Percentiles rank a stretch among this genome's conserved stretches.
Evolutionary conservation across 2,888 invertebrate genomes (phyloP).

Genomic region (Ichneumoninae sp.): DNA sequence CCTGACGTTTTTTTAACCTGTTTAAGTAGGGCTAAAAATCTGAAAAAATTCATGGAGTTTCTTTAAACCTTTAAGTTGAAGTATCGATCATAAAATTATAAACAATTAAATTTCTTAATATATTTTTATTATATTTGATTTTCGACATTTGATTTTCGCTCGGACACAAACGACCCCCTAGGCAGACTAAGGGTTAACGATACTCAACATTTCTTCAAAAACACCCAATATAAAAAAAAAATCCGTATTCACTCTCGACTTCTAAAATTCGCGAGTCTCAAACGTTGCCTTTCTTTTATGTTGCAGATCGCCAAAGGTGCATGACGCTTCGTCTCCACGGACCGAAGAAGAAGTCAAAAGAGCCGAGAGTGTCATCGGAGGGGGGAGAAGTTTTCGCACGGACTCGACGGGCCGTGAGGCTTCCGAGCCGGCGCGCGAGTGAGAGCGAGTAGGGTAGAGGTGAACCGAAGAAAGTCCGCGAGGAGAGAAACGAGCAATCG

Average conservation of each 20-base stretch:
- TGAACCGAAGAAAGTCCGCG: slow-evolving; percentile 16
- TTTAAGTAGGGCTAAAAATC: too few relatives aligned
- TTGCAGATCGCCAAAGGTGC: slow-evolving; percentile 13
- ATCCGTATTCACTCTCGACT: neutral
- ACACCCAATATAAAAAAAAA: neutral
- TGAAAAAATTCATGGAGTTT: too few relatives aligned
- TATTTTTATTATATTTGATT: too few relatives aligned
- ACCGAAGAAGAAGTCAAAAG: neutral
- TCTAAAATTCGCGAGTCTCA: neutral
- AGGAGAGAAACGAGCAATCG: slow-evolving; percentile 37
- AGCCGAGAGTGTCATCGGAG: neutral
- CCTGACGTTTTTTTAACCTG: too few relatives aligned
- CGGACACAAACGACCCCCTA: too few relatives aligned
- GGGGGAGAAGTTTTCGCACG: neutral
- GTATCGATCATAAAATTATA: too few relatives aligned
- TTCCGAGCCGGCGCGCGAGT: neutral
- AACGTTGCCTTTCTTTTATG: neutral
- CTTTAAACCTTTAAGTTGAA: too few relatives aligned
- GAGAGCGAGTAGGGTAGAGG: neutral
- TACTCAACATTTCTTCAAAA: too few relatives aligned
- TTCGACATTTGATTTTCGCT: too few relatives aligned
- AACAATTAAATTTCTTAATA: too few relatives aligned
- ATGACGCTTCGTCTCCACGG: slow-evolving; percentile 1
- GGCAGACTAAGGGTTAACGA: too few relatives aligned
- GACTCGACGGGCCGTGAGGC: neutral